A percentile compares a stretch with the other conserved stretches of the same genome.
phyloP scores from a whole-genome alignment of 2,888 invertebrate species.

The Gymnosoma rotundatum region DNA sequence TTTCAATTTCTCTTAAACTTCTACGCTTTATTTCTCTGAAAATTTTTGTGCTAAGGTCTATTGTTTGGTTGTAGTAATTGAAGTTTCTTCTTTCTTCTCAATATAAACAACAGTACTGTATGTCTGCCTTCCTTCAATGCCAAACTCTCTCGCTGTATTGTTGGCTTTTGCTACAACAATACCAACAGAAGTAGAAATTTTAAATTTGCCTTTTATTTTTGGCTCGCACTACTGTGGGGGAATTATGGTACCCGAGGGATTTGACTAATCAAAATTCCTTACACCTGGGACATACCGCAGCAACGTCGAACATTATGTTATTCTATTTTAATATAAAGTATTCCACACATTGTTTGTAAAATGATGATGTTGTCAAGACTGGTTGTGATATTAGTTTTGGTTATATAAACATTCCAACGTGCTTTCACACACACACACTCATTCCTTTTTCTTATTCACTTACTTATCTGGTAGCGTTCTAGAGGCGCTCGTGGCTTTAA shows the following conservation, averaged over 20 bases:
- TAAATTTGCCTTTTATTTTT: constrained; percentile 64
- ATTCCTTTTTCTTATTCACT: constrained; percentile 2
- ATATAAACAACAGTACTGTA: constrained; percentile 16
- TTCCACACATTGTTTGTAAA: constrained; percentile 45
- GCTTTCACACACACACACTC: not conserved
- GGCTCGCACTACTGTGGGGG: constrained; percentile 75
- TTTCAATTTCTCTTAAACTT: constrained; percentile 31
- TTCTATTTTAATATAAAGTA: constrained; percentile 64
- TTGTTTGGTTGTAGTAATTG: constrained; percentile 6
- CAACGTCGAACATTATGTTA: constrained; percentile 67
- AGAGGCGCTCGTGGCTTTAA: constrained; percentile 41
- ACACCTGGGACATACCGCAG: constrained; percentile 78
- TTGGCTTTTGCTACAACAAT: constrained; percentile 31
- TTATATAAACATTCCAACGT: constrained; percentile 46
- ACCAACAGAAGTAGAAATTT: constrained; percentile 43
- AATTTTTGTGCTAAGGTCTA: constrained; percentile 7
- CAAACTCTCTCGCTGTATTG: constrained; percentile 28
- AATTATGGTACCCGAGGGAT: constrained; percentile 82
- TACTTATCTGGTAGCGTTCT: constrained; percentile 7
- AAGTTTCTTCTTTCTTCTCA: not conserved
- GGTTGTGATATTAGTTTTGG: constrained; percentile 38
- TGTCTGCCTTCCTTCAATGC: constrained; percentile 24
- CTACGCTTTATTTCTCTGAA: not conserved
- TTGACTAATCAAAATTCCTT: constrained; percentile 82
- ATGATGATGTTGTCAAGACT: constrained; percentile 43